Base-by-base conservation (phyloP, 1,140 invertebrate genomes). In the Antheraea pernyi region DNA sequence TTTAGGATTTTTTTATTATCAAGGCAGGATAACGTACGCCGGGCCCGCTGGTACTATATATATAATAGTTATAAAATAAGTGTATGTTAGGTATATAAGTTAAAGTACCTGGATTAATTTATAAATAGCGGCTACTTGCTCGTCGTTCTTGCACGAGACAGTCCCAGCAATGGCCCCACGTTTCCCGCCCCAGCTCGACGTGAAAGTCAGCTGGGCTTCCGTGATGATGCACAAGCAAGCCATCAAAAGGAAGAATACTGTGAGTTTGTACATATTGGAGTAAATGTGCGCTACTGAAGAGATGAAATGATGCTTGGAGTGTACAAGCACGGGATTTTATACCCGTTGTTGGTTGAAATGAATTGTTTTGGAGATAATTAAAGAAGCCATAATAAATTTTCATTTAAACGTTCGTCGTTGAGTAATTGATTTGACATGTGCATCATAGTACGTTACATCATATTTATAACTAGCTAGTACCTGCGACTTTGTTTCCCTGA, bases 181-280 rank as follows among this genome's bases (percentile, higher is more conserved):
- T 68, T 90, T 89, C 0, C 88, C 86, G 1, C 89, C 89, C 89
- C 89, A 91, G 64, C 85, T 90, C 0, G 89, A 86, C 0, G 87
- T 89, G 65, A 91, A 91, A 0, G 89, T 91, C 19, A 91, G 65
- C 71, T 90, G 89, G 0, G 82, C 86, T 16, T 88, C 81, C 0
- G 78, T 65, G n/a, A 78, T 46, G 0, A 85, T 39, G 36, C 73
- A 80, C 5, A 85, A 60, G 62, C 81, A 88, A 7, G 85, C 83
- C 11, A 84, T 66, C 36, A 90, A 19, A 18, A 88, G 72, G 16
- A 87, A 66, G n/a, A 83, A 69, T 22, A 81, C 61, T 19, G 77
- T 59, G 62, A 83, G 18, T 61, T 84, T 87, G 71, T 86, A 72
- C 88, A 90, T 88, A 48, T 73, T 83, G 67, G 19, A 53, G 66